Conservation (phyloP, 2,113 vertebrate genomes). For the Oncorhynchus gorbuscha region DNA sequence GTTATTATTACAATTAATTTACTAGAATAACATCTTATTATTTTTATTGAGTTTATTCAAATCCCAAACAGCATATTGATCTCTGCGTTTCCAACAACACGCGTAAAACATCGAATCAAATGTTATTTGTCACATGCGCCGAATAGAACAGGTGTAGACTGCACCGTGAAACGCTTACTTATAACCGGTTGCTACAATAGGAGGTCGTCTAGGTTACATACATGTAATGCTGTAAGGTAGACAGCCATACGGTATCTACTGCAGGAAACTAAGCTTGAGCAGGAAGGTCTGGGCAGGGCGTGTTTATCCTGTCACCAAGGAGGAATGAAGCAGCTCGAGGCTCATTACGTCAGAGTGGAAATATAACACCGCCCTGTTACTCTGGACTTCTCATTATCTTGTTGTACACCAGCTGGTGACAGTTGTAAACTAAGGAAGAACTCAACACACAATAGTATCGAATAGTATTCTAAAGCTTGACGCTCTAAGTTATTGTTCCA, state of each 20-base stretch:
- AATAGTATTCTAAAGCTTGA: neutral
- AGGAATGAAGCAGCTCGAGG: conserved; percentile 58
- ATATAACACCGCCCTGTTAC: conserved; percentile 65
- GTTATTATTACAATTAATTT: too few species aligned
- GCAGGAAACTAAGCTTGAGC: neutral
- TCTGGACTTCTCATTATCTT: conserved; percentile 43
- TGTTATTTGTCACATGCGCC: too few species aligned
- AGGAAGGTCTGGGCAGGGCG: conserved; percentile 67
- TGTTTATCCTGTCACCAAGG: conserved; percentile 33
- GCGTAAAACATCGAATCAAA: too few species aligned
- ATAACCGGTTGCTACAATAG: too few species aligned
- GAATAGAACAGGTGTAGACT: too few species aligned
- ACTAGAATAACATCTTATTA: too few species aligned
- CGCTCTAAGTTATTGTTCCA: conserved; percentile 8
- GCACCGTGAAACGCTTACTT: too few species aligned
- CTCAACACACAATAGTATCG: neutral
- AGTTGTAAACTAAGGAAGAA: neutral
- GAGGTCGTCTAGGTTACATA: too few species aligned
- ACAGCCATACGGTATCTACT: neutral
- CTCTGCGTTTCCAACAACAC: too few species aligned
- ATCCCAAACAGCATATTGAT: too few species aligned
- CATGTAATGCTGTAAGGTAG: neutral
- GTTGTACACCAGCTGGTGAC: conserved; percentile 32
- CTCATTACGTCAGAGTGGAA: conserved; percentile 66
- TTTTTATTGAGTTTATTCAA: too few species aligned